These are phyloP conservation scores for Hypselothyrea guttata DNA, from an alignment of 2,888 invertebrate species.

Conservation along the genomic window DNA sequence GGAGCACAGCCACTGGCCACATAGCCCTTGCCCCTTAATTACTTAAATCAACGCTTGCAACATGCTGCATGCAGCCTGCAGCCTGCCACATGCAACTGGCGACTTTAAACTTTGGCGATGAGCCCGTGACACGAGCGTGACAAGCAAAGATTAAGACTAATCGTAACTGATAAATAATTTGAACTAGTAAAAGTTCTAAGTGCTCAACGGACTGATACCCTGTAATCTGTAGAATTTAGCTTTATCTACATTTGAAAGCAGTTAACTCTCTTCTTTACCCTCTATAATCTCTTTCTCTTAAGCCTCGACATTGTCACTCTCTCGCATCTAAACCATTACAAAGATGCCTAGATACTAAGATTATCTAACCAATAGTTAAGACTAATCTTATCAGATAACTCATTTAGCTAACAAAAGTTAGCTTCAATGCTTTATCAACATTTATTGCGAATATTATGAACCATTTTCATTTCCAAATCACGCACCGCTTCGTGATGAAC, in stretches of 20 bases:
- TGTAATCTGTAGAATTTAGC: background rate
- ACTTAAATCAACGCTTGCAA: constrained; percentile 44
- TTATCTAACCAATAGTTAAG: no score
- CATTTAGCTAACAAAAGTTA: no score
- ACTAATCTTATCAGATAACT: no score
- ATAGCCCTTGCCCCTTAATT: constrained; percentile 53
- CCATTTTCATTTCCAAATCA: no score
- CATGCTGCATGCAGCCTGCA: constrained; percentile 6
- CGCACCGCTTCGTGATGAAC: no score
- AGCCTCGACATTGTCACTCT: no score
- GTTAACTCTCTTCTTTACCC: no score
- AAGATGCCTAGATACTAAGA: no score
- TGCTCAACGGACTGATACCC: background rate
- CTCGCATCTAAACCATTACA: no score
- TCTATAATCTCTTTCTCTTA: no score
- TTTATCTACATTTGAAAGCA: background rate
- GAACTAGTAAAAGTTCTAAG: background rate
- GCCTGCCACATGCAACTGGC: constrained; percentile 12
- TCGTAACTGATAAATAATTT: background rate
- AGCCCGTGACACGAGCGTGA: background rate
- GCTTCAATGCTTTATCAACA: no score
- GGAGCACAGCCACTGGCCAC: constrained; percentile 8
- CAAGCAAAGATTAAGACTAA: background rate
- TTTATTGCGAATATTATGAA: no score
- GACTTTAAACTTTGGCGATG: constrained; percentile 8